These are phyloP conservation scores for Hippocampus kuda DNA, from an alignment of 2,797 vertebrate species.

Conservation along the genomic window DNA sequence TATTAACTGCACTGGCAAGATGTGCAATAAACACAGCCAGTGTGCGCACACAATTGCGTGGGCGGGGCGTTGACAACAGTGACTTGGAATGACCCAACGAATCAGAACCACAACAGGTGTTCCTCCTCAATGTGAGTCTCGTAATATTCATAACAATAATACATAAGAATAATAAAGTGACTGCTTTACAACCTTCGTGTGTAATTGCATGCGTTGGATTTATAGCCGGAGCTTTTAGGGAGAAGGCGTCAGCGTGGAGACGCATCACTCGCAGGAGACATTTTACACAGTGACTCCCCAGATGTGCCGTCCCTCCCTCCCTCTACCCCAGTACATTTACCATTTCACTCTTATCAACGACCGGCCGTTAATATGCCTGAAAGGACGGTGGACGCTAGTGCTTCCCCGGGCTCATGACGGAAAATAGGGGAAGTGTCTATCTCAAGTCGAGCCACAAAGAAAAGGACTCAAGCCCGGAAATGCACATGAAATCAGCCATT, in stretches of 20 bases:
- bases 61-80: slow-evolving; percentile 33
- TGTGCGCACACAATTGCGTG: slow-evolving; percentile 38
- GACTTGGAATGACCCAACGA: slow-evolving; percentile 1
- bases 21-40: slow-evolving; percentile 60
- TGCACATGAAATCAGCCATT: not conserved
- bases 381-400: not conserved
- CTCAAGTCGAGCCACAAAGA: not conserved
- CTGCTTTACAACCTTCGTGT: slow-evolving; percentile 18
- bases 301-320: not conserved
- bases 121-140: slow-evolving; percentile 45
- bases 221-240: slow-evolving; percentile 9
- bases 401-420: not conserved
- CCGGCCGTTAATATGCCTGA: not conserved
- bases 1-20: slow-evolving; percentile 48
- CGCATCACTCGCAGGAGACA: slow-evolving; percentile 2
- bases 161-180: slow-evolving; percentile 11
- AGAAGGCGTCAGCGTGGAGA: slow-evolving; percentile 8
- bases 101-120: slow-evolving; percentile 51
- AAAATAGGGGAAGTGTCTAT: not conserved
- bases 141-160: slow-evolving; percentile 30
- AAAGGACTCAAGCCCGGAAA: not conserved
- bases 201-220: slow-evolving; percentile 34
- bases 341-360: not conserved
- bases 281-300: slow-evolving; percentile 17
- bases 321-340: not conserved